Percentiles rank a stretch among this genome's conserved stretches.
These are phyloP conservation scores for Mantis religiosa DNA, from an alignment of 2,888 invertebrate species.

Conservation along the genomic window DNA sequence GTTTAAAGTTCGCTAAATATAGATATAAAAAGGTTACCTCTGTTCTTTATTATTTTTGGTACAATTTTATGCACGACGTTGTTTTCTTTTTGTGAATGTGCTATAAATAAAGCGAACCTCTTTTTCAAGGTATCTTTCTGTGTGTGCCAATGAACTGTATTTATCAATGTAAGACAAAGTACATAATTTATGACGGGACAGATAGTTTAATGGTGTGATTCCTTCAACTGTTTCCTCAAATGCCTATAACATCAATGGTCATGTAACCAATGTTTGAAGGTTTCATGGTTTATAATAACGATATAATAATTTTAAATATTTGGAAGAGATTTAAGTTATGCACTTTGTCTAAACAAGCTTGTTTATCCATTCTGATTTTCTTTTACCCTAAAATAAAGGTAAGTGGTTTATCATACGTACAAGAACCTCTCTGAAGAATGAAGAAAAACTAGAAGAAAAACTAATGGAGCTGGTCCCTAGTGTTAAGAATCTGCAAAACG, in stretches of 20 bases:
- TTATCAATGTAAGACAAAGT: background rate
- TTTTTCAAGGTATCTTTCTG: slow-evolving; percentile 33
- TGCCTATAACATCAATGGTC: no score
- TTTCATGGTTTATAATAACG: no score
- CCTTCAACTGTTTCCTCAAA: no score
- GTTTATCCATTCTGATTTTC: background rate
- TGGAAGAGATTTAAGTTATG: background rate
- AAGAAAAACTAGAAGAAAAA: no score
- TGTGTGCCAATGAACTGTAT: background rate
- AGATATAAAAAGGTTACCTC: background rate
- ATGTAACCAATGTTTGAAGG: no score
- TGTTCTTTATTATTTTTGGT: slow-evolving; percentile 22
- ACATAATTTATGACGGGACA: background rate
- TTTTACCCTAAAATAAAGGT: no score
- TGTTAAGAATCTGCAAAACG: no score
- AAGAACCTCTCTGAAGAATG: no score
- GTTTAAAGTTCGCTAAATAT: slow-evolving; percentile 15
- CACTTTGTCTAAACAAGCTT: background rate
- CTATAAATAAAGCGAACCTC: slow-evolving; percentile 40
- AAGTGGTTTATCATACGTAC: no score
- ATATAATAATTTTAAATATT: background rate
- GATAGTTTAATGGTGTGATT: background rate
- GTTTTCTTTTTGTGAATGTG: slow-evolving; percentile 37
- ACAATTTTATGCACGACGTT: slow-evolving; percentile 6
- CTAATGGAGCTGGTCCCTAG: no score